Evolutionary conservation across 1,140 invertebrate species (phyloP).

Genomic region (Rhyzopertha dominica): DNA sequence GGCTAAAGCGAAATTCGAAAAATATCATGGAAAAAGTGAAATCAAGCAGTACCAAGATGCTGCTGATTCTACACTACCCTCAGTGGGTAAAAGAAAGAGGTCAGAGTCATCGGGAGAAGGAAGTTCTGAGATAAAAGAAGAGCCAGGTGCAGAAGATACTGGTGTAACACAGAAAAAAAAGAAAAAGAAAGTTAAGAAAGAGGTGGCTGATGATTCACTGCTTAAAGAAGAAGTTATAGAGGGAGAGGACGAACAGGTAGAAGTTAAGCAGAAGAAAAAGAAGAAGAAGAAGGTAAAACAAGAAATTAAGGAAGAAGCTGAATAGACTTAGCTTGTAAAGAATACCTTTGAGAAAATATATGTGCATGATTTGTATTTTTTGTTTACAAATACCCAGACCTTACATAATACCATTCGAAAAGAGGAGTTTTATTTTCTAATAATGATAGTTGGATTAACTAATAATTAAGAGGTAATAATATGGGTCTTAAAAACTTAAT

Average conservation of each 20-base stretch:
- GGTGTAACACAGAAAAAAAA: conserved; percentile 22
- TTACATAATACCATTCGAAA: neutral
- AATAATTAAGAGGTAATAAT: neutral
- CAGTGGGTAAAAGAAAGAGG: conserved; percentile 48
- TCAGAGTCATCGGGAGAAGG: conserved; percentile 45
- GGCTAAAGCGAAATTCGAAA: conserved; percentile 81
- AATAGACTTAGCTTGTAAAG: conserved; percentile 6
- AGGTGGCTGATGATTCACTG: conserved; percentile 15
- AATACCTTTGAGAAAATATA: too few species aligned
- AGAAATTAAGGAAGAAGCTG: conserved; percentile 18
- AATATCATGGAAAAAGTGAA: conserved; percentile 78
- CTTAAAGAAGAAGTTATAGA: conserved; percentile 25
- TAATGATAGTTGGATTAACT: neutral
- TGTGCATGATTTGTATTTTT: too few species aligned
- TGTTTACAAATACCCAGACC: too few species aligned
- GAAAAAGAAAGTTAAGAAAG: conserved; percentile 40
- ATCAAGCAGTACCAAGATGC: conserved; percentile 58
- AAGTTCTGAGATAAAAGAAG: conserved; percentile 36
- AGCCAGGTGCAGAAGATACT: conserved; percentile 27
- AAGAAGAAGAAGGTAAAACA: conserved; percentile 45
- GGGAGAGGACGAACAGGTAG: conserved; percentile 32
- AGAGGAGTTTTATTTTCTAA: neutral
- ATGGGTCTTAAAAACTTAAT: too few species aligned
- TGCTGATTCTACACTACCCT: conserved; percentile 56
- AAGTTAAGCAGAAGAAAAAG: conserved; percentile 37